phyloP scores from a whole-genome alignment of 2,113 vertebrate species.

The Desmodus rotundus region DNA sequence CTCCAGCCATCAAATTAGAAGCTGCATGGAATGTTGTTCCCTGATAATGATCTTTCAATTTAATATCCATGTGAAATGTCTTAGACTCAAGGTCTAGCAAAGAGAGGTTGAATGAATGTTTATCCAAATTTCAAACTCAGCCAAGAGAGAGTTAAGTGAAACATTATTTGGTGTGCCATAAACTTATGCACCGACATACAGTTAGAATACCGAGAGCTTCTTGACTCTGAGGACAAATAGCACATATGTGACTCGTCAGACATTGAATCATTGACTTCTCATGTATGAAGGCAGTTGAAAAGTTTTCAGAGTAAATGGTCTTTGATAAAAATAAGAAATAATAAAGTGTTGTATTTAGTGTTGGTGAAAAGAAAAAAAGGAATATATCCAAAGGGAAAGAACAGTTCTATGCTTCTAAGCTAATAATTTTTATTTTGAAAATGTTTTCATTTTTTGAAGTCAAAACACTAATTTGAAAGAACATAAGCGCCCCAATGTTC shows the following conservation, averaged over 20 bases:
- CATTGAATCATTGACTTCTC: background rate
- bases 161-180: background rate
- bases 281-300: background rate
- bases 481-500: too few species aligned
- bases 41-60: constrained; percentile 3
- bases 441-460: background rate
- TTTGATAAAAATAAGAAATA: constrained; percentile 28
- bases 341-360: background rate
- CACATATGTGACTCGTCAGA: background rate
- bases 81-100: background rate
- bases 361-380: background rate
- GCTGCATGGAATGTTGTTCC: background rate
- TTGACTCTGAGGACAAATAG: background rate
- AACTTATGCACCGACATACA: background rate
- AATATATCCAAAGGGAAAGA: background rate
- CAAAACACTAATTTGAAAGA: too few species aligned
- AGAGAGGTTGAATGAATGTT: background rate
- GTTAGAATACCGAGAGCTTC: background rate
- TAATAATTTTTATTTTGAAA: background rate
- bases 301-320: background rate
- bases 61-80: background rate
- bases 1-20: background rate
- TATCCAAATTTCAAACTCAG: background rate
- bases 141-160: background rate
- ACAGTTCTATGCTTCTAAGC: background rate